Evolutionary conservation across 2,888 invertebrate species (phyloP).

Genomic region (Dione vanillae): DNA sequence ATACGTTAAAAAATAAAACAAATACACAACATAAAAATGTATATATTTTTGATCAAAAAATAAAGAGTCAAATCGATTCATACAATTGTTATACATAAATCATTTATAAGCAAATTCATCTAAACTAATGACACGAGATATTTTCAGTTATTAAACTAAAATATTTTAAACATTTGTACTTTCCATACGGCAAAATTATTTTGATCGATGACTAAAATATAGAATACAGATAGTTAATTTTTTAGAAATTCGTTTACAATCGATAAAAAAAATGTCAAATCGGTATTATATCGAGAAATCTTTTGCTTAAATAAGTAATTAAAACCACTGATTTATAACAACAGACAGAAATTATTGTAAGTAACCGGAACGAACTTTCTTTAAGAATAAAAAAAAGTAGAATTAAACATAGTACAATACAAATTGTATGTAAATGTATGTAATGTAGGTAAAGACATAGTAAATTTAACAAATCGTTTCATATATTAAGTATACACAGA

Average conservation of each 20-base stretch:
- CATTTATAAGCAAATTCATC: neutral
- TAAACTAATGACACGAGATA: neutral
- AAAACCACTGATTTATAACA: neutral
- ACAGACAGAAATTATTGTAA: too few species aligned
- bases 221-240: neutral
- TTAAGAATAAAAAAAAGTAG: too few species aligned
- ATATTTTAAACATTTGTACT: neutral
- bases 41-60: slow-evolving; percentile 4
- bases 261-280: neutral
- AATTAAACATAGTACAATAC: too few species aligned
- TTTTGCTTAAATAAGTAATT: neutral
- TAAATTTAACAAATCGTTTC: neutral
- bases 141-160: neutral
- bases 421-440: too few species aligned
- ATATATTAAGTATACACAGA: neutral
- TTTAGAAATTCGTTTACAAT: neutral
- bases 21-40: slow-evolving; percentile 5
- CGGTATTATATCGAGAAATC: neutral
- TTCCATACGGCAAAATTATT: neutral
- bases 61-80: neutral
- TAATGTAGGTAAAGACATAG: too few species aligned
- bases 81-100: too few species aligned
- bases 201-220: neutral
- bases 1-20: slow-evolving; percentile 11
- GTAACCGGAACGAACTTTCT: neutral